These are phyloP conservation scores for Cichladusa arquata DNA, from an alignment of 2,113 vertebrate genomes.

Conservation along the genomic window DNA sequence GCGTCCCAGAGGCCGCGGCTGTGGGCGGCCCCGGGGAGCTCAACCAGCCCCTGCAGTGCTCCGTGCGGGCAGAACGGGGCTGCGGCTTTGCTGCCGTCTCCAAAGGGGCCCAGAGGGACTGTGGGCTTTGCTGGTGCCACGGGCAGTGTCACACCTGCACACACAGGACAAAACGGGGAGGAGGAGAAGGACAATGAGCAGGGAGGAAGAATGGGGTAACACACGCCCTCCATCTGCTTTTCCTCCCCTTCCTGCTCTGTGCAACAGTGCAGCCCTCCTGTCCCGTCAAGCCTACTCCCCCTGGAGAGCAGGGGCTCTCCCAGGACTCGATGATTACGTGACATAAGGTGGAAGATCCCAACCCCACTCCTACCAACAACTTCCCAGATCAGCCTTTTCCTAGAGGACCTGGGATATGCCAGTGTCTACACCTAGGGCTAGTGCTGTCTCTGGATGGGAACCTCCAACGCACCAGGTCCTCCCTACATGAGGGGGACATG, in stretches of 20 bases:
- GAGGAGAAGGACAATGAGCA: not conserved
- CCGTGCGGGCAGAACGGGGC: constrained; percentile 37
- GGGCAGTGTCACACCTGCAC: constrained; percentile 59
- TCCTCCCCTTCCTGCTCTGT: not conserved
- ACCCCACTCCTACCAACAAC: not conserved
- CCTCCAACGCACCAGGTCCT: not conserved
- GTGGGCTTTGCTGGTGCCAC: constrained; percentile 67
- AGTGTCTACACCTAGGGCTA: not conserved
- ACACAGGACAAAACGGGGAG: not conserved
- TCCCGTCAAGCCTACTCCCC: not conserved
- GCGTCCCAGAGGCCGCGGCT: constrained; percentile 63
- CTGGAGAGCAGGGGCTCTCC: not conserved
- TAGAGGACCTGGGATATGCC: not conserved
- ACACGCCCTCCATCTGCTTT: not conserved
- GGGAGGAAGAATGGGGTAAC: not conserved
- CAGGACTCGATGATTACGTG: rapidly evolving
- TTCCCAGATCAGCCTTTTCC: not conserved
- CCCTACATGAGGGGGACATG: rapidly evolving
- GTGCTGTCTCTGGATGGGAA: not conserved
- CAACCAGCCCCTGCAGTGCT: constrained; percentile 12
- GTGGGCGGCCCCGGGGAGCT: not conserved
- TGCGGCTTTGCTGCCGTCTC: constrained; percentile 39
- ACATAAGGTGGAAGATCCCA: not conserved
- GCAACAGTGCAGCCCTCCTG: not conserved
- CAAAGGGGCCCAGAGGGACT: not conserved